Percentiles rank a stretch among this genome's conserved stretches.
Evolutionary conservation across 2,113 vertebrate genomes (phyloP).

Genomic region (Diphyllodes magnificus): DNA sequence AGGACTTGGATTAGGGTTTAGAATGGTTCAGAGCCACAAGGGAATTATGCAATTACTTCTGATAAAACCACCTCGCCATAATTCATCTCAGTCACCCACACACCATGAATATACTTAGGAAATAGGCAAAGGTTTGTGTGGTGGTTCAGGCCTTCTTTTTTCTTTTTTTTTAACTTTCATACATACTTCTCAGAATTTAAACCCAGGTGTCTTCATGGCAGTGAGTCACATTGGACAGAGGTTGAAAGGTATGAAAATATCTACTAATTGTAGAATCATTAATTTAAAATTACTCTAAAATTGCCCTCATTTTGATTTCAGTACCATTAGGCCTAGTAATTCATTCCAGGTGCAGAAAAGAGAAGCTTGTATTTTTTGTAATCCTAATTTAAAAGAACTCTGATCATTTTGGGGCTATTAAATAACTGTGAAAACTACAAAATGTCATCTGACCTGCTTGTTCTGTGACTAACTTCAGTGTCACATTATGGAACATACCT

Average conservation of each 20-base stretch:
- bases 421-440: background rate
- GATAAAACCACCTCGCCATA: background rate
- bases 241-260: background rate
- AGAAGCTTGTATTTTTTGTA: background rate
- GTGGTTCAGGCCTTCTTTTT: background rate
- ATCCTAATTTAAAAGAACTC: background rate
- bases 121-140: background rate
- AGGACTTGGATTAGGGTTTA: background rate
- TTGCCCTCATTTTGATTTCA: background rate
- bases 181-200: background rate
- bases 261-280: background rate
- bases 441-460: background rate
- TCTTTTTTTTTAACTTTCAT: background rate
- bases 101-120: background rate
- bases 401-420: background rate
- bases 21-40: background rate
- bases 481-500: background rate
- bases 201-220: background rate
- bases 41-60: background rate
- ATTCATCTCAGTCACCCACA: background rate
- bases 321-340: background rate
- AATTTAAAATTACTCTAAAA: background rate
- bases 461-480: background rate
- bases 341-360: background rate
- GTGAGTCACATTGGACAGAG: background rate